Conservation (phyloP, 2,113 vertebrate species). For the Rana temporaria region DNA sequence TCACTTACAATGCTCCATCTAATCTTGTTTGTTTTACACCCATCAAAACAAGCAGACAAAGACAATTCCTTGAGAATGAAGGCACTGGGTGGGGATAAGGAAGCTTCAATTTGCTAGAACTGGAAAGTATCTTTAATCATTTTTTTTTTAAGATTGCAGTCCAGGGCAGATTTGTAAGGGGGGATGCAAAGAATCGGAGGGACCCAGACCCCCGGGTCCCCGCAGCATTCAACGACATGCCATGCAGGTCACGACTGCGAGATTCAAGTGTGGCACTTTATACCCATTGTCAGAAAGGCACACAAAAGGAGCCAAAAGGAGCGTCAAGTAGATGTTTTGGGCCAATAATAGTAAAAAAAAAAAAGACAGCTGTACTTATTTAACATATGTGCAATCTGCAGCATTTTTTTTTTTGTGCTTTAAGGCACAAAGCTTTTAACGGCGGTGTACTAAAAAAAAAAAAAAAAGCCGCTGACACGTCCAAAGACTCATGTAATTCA, state of each 20-base stretch:
- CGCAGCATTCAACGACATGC: slow-evolving; percentile 40
- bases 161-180: slow-evolving; percentile 63
- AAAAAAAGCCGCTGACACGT: slow-evolving; percentile 43
- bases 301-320: slow-evolving; percentile 54
- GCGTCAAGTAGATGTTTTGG: slow-evolving; percentile 39
- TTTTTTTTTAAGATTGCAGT: slow-evolving; percentile 59
- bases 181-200: background rate
- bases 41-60: slow-evolving; percentile 89
- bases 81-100: slow-evolving; percentile 71
- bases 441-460: background rate
- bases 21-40: slow-evolving; percentile 91
- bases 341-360: background rate
- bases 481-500: slow-evolving; percentile 67
- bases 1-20: slow-evolving; percentile 87
- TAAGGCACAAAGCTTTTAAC: slow-evolving; percentile 32
- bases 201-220: slow-evolving; percentile 37
- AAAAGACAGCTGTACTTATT: slow-evolving; percentile 47
- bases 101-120: slow-evolving; percentile 75
- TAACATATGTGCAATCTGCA: slow-evolving; percentile 50
- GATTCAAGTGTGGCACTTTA: slow-evolving; percentile 51
- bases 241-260: slow-evolving; percentile 40
- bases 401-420: slow-evolving; percentile 36
- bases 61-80: slow-evolving; percentile 82
- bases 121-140: slow-evolving; percentile 63
- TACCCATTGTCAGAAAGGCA: slow-evolving; percentile 40